A percentile compares a stretch with the other conserved stretches of the same genome.
Evolutionary conservation across 92 coral and sea anemone genomes (phyloP).

Genomic region (Palythoa grandis): DNA sequence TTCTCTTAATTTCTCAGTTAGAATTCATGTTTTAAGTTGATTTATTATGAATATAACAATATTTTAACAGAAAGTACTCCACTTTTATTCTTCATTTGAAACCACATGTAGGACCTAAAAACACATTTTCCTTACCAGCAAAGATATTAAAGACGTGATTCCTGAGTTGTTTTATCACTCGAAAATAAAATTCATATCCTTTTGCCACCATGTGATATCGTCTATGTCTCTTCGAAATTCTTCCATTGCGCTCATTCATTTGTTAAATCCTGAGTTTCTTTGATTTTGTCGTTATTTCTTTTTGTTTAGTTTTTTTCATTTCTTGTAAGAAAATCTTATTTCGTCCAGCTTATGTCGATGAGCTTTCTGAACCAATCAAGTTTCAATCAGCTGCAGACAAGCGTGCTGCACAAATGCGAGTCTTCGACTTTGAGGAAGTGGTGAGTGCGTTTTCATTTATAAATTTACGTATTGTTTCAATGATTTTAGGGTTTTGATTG

Average conservation of each 20-base stretch:
- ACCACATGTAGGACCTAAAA: too few species aligned
- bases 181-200: too few species aligned
- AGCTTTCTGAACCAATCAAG: slow-evolving; percentile 95
- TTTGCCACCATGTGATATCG: too few species aligned
- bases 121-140: too few species aligned
- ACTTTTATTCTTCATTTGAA: too few species aligned
- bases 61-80: too few species aligned
- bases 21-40: too few species aligned
- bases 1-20: too few species aligned
- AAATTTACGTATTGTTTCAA: neutral
- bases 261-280: neutral
- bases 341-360: slow-evolving; percentile 86
- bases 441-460: slow-evolving; percentile 35
- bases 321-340: neutral
- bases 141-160: too few species aligned
- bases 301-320: neutral
- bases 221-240: neutral
- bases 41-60: too few species aligned
- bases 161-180: too few species aligned
- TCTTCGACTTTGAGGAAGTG: slow-evolving; percentile 87
- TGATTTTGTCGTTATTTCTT: neutral
- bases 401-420: slow-evolving; percentile 92
- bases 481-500: neutral
- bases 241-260: neutral
- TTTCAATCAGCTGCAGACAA: slow-evolving; percentile 96